Percentiles rank a stretch among this genome's conserved stretches.
Conservation (phyloP, 2,797 vertebrate species). For the Esox lucius region DNA sequence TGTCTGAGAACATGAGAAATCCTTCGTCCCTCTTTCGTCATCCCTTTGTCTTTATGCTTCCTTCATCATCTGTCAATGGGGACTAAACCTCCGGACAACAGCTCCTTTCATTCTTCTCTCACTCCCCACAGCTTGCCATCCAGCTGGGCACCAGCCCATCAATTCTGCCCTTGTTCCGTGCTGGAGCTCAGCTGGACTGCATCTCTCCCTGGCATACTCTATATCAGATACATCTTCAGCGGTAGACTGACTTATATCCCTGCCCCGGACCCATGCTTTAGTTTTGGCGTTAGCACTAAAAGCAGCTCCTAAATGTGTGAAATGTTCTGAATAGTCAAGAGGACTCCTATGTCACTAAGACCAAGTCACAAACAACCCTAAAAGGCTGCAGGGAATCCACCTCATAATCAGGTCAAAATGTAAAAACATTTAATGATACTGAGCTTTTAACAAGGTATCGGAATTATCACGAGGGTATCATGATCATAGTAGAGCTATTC, state of each 20-base stretch:
- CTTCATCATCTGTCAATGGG: slow-evolving; percentile 13
- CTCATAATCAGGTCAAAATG: too few species aligned
- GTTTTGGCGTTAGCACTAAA: neutral
- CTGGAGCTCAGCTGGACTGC: neutral
- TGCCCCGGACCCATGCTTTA: neutral
- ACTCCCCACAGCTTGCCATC: slow-evolving; percentile 4
- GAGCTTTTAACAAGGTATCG: too few species aligned
- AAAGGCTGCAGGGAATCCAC: too few species aligned
- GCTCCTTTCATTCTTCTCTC: slow-evolving; percentile 16
- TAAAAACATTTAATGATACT: too few species aligned
- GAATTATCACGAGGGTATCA: too few species aligned
- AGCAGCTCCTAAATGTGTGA: too few species aligned
- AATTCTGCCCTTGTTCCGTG: slow-evolving; percentile 31
- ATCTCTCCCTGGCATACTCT: neutral
- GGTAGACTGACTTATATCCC: neutral
- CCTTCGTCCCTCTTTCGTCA: neutral
- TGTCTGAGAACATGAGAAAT: neutral
- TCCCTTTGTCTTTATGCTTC: neutral
- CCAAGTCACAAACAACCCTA: too few species aligned
- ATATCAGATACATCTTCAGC: neutral
- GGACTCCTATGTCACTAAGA: too few species aligned
- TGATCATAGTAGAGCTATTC: too few species aligned
- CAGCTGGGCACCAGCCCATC: slow-evolving; percentile 32
- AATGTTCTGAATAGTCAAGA: too few species aligned
- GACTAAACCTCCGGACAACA: slow-evolving; percentile 9